These are phyloP conservation scores for Drosophila incognita DNA, from an alignment of 2,888 invertebrate species.

Conservation along the genomic window DNA sequence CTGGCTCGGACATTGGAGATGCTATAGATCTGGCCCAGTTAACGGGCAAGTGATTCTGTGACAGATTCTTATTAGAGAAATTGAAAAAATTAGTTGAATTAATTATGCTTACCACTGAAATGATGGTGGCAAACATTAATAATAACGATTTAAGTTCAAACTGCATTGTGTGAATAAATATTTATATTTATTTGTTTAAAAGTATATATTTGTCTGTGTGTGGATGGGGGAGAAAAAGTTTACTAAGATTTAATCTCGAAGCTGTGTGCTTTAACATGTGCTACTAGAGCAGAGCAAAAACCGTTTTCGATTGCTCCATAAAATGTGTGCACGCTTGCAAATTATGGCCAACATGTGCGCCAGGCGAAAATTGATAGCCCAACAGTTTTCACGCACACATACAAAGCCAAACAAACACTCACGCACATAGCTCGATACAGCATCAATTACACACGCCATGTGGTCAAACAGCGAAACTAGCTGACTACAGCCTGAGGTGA, in stretches of 20 bases:
- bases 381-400: conserved; percentile 18
- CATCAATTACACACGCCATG: conserved; percentile 64
- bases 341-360: conserved; percentile 53
- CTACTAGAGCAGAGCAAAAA: conserved; percentile 23
- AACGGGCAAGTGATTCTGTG: conserved; percentile 3
- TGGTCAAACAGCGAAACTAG: conserved; percentile 29
- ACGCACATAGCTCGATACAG: conserved; percentile 42
- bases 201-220: neutral
- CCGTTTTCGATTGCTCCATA: conserved; percentile 29
- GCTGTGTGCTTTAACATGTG: conserved; percentile 22
- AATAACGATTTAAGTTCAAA: conserved; percentile 3
- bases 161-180: conserved; percentile 14
- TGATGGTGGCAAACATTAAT: neutral
- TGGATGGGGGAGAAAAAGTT: neutral
- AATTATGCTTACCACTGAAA: conserved; percentile 14
- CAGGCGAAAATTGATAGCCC: conserved; percentile 53
- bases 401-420: conserved; percentile 1
- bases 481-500: conserved; percentile 2
- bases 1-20: neutral
- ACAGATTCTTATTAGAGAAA: neutral
- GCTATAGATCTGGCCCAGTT: conserved; percentile 18
- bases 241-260: conserved; percentile 1
- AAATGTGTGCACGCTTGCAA: conserved; percentile 54
- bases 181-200: conserved; percentile 4
- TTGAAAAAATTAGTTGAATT: neutral